Conservation (phyloP, 2,888 invertebrate genomes). For the Mylabris sibirica region DNA sequence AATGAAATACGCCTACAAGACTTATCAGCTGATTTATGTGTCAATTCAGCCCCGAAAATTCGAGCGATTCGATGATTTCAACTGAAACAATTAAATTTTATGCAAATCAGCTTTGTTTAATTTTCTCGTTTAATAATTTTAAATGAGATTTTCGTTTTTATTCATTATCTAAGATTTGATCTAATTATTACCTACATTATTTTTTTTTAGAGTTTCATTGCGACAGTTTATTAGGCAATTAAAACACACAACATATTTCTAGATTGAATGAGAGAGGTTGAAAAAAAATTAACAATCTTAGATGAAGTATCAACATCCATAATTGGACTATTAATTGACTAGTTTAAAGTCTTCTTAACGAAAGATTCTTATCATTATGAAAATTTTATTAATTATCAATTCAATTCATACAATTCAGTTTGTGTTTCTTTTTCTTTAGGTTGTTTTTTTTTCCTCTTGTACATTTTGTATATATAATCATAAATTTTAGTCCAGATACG, state of each 20-base stretch:
- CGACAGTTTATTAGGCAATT: conserved; percentile 1
- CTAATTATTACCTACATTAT: background rate
- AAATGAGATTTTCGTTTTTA: background rate
- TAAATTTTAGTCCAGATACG: background rate
- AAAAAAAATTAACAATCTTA: background rate
- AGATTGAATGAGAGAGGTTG: background rate
- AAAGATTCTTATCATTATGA: background rate
- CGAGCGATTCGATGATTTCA: background rate
- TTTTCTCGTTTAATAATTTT: too few species aligned
- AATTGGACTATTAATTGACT: background rate
- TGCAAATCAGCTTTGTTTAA: background rate
- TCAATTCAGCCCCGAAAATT: background rate
- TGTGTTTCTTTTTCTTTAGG: too few species aligned
- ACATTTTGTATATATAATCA: background rate
- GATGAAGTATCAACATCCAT: background rate
- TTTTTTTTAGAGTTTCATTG: background rate
- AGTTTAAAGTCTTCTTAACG: background rate
- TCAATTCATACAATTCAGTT: too few species aligned
- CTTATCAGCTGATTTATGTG: conserved; percentile 8
- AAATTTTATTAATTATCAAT: background rate
- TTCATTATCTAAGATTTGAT: background rate
- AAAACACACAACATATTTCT: background rate
- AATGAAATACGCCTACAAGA: conserved; percentile 2
- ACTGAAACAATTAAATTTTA: background rate
- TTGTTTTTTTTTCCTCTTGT: background rate